Conservation (phyloP, 1,140 invertebrate genomes). For the Heterodera schachtii region DNA sequence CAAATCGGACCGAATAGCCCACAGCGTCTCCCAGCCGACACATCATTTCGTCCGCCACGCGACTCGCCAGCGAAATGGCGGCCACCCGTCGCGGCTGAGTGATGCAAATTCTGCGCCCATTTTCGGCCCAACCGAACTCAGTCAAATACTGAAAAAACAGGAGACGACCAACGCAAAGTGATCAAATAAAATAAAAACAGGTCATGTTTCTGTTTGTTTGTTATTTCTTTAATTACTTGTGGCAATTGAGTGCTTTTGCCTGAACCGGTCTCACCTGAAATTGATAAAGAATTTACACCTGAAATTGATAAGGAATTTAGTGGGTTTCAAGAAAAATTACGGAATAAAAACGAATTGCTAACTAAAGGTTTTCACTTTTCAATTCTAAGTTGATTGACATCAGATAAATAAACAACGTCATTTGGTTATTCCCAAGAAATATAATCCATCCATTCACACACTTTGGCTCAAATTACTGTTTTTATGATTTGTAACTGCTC, state of each 20-base stretch:
- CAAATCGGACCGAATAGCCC: conserved; percentile 90
- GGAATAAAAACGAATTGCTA: not conserved
- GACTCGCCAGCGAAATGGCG: conserved; percentile 81
- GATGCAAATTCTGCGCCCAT: conserved; percentile 76
- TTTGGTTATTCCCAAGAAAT: too few relatives aligned
- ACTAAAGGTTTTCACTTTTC: not conserved
- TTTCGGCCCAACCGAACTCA: conserved; percentile 80
- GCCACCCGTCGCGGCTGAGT: conserved; percentile 89
- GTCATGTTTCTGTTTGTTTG: not conserved
- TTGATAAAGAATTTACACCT: not conserved
- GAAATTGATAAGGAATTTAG: not conserved
- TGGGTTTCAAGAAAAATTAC: not conserved
- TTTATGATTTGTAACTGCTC: too few relatives aligned
- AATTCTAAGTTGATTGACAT: too few relatives aligned
- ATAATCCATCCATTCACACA: too few relatives aligned
- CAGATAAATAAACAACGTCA: too few relatives aligned
- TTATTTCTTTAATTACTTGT: conserved; percentile 72
- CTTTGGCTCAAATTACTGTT: too few relatives aligned
- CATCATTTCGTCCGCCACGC: conserved; percentile 87
- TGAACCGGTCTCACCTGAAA: conserved; percentile 85
- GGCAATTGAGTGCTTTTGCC: conserved; percentile 96
- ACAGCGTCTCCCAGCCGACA: conserved; percentile 79
- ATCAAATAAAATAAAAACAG: not conserved
- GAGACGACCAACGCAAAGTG: not conserved
- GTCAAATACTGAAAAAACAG: conserved; percentile 76